Base-by-base conservation (phyloP, 2,113 vertebrate species). In the Sula dactylatra region DNA sequence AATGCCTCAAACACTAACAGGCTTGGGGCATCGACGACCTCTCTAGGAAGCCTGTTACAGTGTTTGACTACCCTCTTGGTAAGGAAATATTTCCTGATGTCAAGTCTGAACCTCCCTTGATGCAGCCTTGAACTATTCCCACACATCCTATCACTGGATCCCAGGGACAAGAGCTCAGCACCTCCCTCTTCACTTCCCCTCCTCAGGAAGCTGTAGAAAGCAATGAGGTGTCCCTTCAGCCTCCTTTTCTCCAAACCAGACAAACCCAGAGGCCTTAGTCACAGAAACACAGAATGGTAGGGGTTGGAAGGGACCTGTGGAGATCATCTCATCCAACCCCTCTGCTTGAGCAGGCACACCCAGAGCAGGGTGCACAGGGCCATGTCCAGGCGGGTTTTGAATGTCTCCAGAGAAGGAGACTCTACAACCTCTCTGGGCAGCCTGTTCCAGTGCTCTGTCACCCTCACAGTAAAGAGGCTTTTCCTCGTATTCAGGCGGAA, bases 1-100 rank as follows among this genome's bases (percentile, higher is more conserved):
- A 34, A 72, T 13, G 16, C 32, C 32, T 52, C 56, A 24, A 80
- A 58, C 42, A 24, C 38, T 18, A 34, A 18, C 34, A 45, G 27
- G 8, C 38, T 71, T 16, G 17, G 21, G 13, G 4, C n/a, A 13
- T 24, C 2, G 0, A 44, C 15, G 13, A 27, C 61, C 32, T 34
- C 61, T 29, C 44, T 15, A 34, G 44, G 21, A 72, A 91, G 38
- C 44, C 44, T 50, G 7, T 38, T 45, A 19, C 27, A 54, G 58
- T 2, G 9, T 52, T 38, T 59, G 34, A 54, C 19, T 24, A 40
- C 18, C 16, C 16, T 52, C 73, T 38, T 4, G 0, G 36, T 34
- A 34, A 59, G 69, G 40, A 74, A 69, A 25, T 17, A 6, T 19
- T 87, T 56, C 40, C 21, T 36, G 4, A 17, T 14, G 12, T 16